Conservation (phyloP, 2,113 vertebrate genomes). For the Tricholaema leucomelas region DNA sequence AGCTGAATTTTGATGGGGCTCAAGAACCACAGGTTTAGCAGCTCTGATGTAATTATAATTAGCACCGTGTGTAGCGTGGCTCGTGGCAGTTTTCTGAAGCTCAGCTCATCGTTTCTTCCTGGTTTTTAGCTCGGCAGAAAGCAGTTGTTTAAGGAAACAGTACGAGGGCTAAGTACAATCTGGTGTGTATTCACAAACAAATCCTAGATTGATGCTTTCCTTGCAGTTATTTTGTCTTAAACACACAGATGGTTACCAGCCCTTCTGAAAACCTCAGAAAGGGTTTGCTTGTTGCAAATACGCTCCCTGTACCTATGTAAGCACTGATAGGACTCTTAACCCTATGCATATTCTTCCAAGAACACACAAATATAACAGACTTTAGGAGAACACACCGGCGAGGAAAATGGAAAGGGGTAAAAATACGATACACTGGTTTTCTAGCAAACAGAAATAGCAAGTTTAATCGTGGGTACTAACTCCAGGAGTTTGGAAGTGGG, state of each 20-base stretch:
- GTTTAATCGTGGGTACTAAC: not conserved
- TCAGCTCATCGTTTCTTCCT: not conserved
- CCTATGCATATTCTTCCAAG: not conserved
- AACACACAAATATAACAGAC: constrained; percentile 31
- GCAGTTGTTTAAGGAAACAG: not conserved
- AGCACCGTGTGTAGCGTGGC: not conserved
- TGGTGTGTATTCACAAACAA: constrained; percentile 34
- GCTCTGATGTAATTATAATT: constrained; percentile 18
- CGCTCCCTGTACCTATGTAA: constrained; percentile 14
- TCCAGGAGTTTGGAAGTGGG: constrained; percentile 4
- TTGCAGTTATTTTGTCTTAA: constrained; percentile 38
- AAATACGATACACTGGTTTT: not conserved
- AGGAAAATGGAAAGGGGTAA: not conserved
- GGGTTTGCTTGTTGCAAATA: not conserved
- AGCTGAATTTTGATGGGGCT: constrained; percentile 13
- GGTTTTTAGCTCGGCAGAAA: constrained; percentile 28
- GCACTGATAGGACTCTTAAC: not conserved
- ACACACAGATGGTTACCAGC: constrained; percentile 7
- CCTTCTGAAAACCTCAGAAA: constrained; percentile 32
- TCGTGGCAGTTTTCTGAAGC: constrained; percentile 4
- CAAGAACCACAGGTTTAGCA: constrained; percentile 27
- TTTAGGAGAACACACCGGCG: not conserved
- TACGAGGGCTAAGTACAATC: constrained; percentile 15
- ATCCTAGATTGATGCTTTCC: constrained; percentile 30
- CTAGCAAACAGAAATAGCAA: not conserved